phyloP scores from a whole-genome alignment of 2,797 vertebrate species.

The Rhinoraja longicauda region DNA sequence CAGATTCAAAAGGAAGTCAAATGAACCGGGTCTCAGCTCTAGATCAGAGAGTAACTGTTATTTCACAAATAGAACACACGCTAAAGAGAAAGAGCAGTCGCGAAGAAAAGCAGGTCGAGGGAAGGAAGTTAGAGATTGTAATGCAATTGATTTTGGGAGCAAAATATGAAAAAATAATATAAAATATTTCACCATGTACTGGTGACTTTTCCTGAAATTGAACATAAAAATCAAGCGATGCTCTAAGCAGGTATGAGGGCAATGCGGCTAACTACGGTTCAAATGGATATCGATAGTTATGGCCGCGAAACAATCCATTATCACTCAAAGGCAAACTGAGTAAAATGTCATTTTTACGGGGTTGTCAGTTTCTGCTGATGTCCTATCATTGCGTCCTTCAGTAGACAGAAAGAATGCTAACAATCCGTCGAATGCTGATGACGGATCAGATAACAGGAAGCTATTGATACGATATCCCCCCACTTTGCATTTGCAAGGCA shows the following conservation, averaged over 20 bases:
- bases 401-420: conserved; percentile 6
- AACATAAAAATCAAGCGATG: neutral
- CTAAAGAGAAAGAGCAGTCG: neutral
- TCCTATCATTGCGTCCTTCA: neutral
- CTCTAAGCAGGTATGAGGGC: neutral
- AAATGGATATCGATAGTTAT: neutral
- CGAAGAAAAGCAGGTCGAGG: neutral
- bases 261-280: neutral
- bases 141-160: neutral
- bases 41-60: neutral
- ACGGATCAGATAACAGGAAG: conserved; percentile 17
- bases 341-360: conserved; percentile 10
- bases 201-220: neutral
- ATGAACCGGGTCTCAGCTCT: neutral
- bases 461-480: neutral
- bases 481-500: neutral
- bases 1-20: neutral
- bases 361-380: conserved; percentile 15
- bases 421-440: neutral
- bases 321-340: neutral
- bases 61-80: neutral
- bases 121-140: neutral
- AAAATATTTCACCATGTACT: neutral
- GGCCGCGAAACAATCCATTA: neutral
- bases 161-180: neutral